phyloP scores from a whole-genome alignment of 2,797 vertebrate genomes.

The Toxotes lorentzi region DNA sequence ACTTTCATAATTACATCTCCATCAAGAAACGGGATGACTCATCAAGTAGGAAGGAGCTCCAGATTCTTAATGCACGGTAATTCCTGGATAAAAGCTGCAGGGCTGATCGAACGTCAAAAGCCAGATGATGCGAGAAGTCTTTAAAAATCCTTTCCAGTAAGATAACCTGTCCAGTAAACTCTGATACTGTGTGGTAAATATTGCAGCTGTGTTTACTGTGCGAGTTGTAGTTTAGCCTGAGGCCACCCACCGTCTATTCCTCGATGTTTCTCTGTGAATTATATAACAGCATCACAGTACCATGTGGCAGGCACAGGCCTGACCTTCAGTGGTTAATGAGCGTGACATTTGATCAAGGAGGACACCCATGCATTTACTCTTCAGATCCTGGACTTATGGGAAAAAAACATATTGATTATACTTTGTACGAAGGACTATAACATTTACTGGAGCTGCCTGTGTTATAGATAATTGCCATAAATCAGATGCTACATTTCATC shows the following conservation, averaged over 20 bases:
- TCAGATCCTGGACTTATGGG: slow-evolving; percentile 24
- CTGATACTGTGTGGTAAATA: slow-evolving; percentile 9
- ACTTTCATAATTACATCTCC: slow-evolving; percentile 8
- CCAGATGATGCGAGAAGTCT: slow-evolving; percentile 7
- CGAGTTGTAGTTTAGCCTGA: slow-evolving; percentile 25
- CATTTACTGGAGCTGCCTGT: slow-evolving; percentile 12
- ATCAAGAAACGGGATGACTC: slow-evolving; percentile 7
- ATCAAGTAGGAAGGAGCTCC: not conserved
- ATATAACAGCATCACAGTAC: slow-evolving; percentile 48
- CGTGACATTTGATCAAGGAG: slow-evolving; percentile 51
- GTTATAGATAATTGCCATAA: slow-evolving; percentile 35
- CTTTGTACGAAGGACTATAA: not conserved
- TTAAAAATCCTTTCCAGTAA: slow-evolving; percentile 2
- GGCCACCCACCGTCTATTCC: slow-evolving; percentile 37
- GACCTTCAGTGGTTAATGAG: slow-evolving; percentile 58
- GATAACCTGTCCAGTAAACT: not conserved
- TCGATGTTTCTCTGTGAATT: slow-evolving; percentile 45
- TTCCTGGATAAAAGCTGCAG: not conserved
- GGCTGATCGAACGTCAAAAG: slow-evolving; percentile 8
- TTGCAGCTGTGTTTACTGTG: not conserved
- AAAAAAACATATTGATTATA: slow-evolving; percentile 23
- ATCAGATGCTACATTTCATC: slow-evolving; percentile 34
- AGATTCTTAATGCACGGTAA: not conserved
- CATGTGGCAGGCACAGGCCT: slow-evolving; percentile 36
- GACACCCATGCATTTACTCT: slow-evolving; percentile 15